Evolutionary conservation across 35 echinoderm and acorn worm genomes (phyloP).

Genomic region (Patiria miniata): DNA sequence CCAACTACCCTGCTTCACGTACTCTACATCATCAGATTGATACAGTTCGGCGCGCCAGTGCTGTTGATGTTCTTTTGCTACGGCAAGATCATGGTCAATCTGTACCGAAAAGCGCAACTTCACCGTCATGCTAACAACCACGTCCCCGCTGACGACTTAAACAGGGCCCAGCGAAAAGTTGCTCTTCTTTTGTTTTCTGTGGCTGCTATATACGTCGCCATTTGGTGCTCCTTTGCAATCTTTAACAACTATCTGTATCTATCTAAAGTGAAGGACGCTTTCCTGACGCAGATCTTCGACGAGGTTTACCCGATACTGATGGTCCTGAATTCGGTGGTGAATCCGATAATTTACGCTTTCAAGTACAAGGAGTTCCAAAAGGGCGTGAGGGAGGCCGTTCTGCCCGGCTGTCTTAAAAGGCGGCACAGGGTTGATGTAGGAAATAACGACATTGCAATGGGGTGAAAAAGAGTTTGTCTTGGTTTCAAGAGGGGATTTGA

Average conservation of each 20-base stretch:
- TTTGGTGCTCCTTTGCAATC: conserved; percentile 78
- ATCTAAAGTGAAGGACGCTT: conserved; percentile 8
- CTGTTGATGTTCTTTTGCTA: conserved; percentile 72
- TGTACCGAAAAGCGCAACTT: conserved; percentile 48
- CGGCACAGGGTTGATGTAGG: background rate
- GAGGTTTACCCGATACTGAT: conserved; percentile 62
- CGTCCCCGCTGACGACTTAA: conserved; percentile 51
- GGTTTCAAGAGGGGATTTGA: no score
- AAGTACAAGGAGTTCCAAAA: conserved; percentile 90
- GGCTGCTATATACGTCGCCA: conserved; percentile 53
- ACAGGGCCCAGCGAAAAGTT: conserved; percentile 70
- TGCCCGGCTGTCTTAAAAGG: background rate
- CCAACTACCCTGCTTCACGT: conserved; percentile 28
- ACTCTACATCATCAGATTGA: conserved; percentile 56
- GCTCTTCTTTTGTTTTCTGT: conserved; percentile 65
- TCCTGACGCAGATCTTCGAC: conserved; percentile 57
- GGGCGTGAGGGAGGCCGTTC: conserved; percentile 35
- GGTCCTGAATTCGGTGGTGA: conserved; percentile 79
- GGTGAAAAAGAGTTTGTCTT: no score
- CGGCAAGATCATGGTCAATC: conserved; percentile 53
- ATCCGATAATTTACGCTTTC: conserved; percentile 89
- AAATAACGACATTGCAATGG: no score
- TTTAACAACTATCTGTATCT: conserved; percentile 56
- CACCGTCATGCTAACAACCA: conserved; percentile 1
- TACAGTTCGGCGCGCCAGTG: conserved; percentile 69